Evolutionary conservation across 2,888 invertebrate genomes (phyloP), one percentile per base, ranked within the genome.

Genomic region (Busseola fusca): DNA sequence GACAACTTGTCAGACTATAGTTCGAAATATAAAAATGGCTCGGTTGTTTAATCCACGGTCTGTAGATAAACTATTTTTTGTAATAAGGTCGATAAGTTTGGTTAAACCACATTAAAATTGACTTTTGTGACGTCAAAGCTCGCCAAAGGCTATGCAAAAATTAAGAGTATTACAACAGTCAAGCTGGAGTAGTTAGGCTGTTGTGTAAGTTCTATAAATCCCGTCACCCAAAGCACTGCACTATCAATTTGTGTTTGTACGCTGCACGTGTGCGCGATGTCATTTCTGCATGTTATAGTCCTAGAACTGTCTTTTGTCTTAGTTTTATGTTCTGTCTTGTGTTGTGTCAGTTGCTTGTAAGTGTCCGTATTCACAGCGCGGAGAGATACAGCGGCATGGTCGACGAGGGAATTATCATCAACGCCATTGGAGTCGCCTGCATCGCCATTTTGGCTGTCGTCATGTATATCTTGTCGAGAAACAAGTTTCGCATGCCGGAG

Each of bases 331-430:
- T 84, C 69, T 72, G 72, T 71, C 64, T 84, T 82, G 81, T 87
- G 79, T 84, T 82, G 78, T 87, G 80, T 84, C 82, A 84, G 84
- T 86, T 80, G 87, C 86, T 84, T 86, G 86, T 92, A 91, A 85
- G 90, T 93, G 89, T 91, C 79, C 89, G 87, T 93, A 90, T 95
- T 81, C 94, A 93, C 96, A 94, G 94, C 85, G 90, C 89, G 87
- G 95, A 95, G 88, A 91, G 94, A 80, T 97, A 97, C 95, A 94
- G 95, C 90, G 93, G 94, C 78, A 92, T 97, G 90, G 96, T 96
- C 77, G 96, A 97, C 87, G 97, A 97, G 91, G 97, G 96, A 27
- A 96, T 97, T 87, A 96, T 97, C 89, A 94, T 97, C 91, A 97
- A 97, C 95, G 96, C 96, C 52, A 96, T 97, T 85, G 97, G 97